phyloP scores from a whole-genome alignment of 2,113 vertebrate genomes.

The Cyprinus carpio region DNA sequence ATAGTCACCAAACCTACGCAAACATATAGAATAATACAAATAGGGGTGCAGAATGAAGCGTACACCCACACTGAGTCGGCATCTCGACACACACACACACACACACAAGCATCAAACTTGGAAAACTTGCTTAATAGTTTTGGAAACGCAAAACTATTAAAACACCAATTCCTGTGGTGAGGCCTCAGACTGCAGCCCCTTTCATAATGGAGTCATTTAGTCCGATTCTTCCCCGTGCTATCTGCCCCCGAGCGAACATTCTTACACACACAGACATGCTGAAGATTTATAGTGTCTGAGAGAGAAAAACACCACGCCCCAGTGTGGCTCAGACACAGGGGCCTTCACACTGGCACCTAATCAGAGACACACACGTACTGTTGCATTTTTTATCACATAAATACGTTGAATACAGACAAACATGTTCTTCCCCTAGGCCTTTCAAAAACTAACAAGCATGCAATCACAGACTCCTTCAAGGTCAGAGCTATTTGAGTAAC shows the following conservation, averaged over 20 bases:
- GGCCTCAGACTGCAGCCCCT: slow-evolving; percentile 56
- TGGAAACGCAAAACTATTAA: slow-evolving; percentile 62
- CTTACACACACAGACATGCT: slow-evolving; percentile 51
- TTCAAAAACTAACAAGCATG: background rate
- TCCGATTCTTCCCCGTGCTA: slow-evolving; percentile 52
- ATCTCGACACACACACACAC: background rate
- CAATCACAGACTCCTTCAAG: background rate
- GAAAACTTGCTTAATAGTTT: slow-evolving; percentile 52
- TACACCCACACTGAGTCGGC: slow-evolving; percentile 6
- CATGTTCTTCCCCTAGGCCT: background rate
- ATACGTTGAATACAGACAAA: background rate
- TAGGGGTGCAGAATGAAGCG: slow-evolving; percentile 3
- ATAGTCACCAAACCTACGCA: slow-evolving; percentile 6
- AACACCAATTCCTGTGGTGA: slow-evolving; percentile 65
- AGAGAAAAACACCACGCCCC: slow-evolving; percentile 44
- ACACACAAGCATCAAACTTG: background rate
- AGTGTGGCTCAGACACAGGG: slow-evolving; percentile 31
- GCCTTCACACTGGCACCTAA: slow-evolving; percentile 31
- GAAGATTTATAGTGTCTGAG: slow-evolving; percentile 58
- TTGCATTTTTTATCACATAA: slow-evolving; percentile 15
- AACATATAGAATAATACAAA: slow-evolving; percentile 30
- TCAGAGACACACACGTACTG: slow-evolving; percentile 1
- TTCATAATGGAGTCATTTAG: slow-evolving; percentile 63
- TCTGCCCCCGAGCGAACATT: slow-evolving; percentile 63
- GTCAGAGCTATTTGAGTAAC: background rate